phyloP scores from a whole-genome alignment of 2,888 invertebrate species.

The Coleophora deauratella region DNA sequence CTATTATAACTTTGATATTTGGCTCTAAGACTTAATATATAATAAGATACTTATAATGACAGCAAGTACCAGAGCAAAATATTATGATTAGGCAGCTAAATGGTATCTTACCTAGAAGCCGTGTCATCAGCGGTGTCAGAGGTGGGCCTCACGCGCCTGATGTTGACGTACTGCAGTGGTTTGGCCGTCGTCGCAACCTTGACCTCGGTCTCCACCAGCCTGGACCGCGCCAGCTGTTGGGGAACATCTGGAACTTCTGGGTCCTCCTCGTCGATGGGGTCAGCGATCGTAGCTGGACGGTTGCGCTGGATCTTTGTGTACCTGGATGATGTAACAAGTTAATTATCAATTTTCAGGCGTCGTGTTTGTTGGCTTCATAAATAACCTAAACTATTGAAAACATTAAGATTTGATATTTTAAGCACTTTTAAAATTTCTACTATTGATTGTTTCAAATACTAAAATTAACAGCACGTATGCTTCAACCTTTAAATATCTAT shows the following conservation, averaged over 20 bases:
- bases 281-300: slow-evolving; percentile 57
- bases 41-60: too few species aligned
- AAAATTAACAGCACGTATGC: too few species aligned
- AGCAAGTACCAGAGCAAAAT: too few species aligned
- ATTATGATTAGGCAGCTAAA: too few species aligned
- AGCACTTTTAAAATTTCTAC: too few species aligned
- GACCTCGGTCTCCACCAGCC: slow-evolving; percentile 30
- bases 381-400: too few species aligned
- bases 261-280: slow-evolving; percentile 31
- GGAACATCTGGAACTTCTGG: slow-evolving; percentile 29
- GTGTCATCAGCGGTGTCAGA: slow-evolving; percentile 51
- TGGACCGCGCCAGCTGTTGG: slow-evolving; percentile 22
- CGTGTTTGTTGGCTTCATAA: too few species aligned
- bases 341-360: neutral
- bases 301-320: slow-evolving; percentile 77
- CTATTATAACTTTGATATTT: too few species aligned
- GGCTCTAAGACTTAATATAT: too few species aligned
- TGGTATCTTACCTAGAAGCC: slow-evolving; percentile 49
- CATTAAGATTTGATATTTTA: too few species aligned
- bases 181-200: slow-evolving; percentile 46
- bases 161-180: slow-evolving; percentile 80
- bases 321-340: slow-evolving; percentile 29
- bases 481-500: too few species aligned
- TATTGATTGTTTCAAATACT: too few species aligned
- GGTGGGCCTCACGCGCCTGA: slow-evolving; percentile 75